A percentile compares a stretch with the other conserved stretches of the same genome.
phyloP scores from a whole-genome alignment of 2,797 vertebrate genomes.

The Orientallactaga sibirica region DNA sequence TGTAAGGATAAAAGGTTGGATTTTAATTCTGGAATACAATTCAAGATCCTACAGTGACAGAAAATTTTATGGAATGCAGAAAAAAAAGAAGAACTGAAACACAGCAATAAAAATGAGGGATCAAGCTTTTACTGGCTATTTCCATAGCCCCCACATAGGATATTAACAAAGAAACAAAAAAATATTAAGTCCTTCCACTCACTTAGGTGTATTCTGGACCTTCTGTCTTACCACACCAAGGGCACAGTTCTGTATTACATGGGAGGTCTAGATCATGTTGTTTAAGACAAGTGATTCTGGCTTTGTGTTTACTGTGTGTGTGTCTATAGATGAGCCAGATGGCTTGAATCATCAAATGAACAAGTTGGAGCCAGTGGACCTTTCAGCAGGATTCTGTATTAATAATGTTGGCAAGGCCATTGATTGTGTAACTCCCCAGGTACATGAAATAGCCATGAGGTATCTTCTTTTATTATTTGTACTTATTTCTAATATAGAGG shows the following conservation, averaged over 20 bases:
- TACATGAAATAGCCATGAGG: neutral
- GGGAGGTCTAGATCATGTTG: neutral
- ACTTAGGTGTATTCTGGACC: rapidly evolving
- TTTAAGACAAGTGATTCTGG: neutral
- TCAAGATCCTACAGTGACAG: neutral
- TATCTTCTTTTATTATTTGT: neutral
- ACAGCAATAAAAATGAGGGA: neutral
- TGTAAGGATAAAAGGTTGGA: neutral
- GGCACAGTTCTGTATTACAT: neutral
- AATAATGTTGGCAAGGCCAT: neutral
- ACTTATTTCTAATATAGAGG: neutral
- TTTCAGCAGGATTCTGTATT: neutral
- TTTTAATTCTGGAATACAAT: neutral
- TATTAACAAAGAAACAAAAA: neutral
- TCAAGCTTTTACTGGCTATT: neutral
- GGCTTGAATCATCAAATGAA: neutral
- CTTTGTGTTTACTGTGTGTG: neutral
- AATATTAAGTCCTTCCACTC: neutral
- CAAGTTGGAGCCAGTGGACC: neutral
- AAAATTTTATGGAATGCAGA: neutral
- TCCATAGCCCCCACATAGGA: neutral
- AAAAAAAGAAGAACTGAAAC: neutral
- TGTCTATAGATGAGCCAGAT: neutral
- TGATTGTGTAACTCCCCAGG: neutral
- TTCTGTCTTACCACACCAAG: neutral